Evolutionary conservation across 1,140 invertebrate species (phyloP), one percentile per base, ranked within the genome.

Genomic region (Drosophila sp.): DNA sequence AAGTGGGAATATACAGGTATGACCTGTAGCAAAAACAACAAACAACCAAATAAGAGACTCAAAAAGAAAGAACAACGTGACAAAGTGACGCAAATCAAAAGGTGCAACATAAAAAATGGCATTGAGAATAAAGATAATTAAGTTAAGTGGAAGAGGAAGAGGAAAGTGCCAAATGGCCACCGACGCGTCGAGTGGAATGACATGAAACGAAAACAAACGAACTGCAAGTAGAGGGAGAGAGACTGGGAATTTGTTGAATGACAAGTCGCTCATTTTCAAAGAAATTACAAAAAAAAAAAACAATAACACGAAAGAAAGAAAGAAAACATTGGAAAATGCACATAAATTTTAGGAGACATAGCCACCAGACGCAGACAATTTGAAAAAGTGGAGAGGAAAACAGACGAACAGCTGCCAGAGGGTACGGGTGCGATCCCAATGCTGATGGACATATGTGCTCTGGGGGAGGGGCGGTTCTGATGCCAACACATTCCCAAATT

Each of bases 251-350:
- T 82, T 80, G 83, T 65, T 80, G 82, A 87, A 76, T 87, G 83
- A 87, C 83, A 87, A 87, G 83, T 87, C 83, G 83, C 83, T 83
- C 83, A 87, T 87, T 87, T 83, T 87, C 84, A 87, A 87, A 89
- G 83, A 89, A 86, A 86, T 86, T 81, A 87, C 70, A 58, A 72
- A 81, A 74, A 66, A 43, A 48, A 57, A 57, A 58, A 50, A 43
- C 34, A 81, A n/a, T n/a, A n/a, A n/a, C 65, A 75, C 62, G 63
- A 72, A 62, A 66, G 29, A 34, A 16, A 51, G 32, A 53, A 57
- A 57, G 57, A 78, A 87, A 82, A 81, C 78, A 82, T 64, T 58
- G 75, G 59, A 70, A 89, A 81, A 83, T 66, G 70, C 34, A 69
- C 83, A 89, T 87, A 87, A 87, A 87, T 83, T 76, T n/a, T 29